Evolutionary conservation across 2,797 vertebrate genomes (phyloP).

Genomic region (Sorex maritimensis): DNA sequence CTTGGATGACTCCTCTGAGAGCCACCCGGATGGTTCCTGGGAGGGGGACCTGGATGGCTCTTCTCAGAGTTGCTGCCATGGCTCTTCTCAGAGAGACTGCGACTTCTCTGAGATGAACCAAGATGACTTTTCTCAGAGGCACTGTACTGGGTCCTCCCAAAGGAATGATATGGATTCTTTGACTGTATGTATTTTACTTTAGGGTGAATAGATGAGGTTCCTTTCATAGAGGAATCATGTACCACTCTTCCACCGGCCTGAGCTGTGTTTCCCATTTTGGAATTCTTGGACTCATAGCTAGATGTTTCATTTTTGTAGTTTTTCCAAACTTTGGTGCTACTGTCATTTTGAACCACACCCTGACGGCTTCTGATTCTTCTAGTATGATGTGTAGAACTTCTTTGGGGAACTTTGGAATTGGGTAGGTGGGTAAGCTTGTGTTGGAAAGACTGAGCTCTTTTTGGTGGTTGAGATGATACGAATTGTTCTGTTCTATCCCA

Average conservation of each 20-base stretch:
- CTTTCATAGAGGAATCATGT: background rate
- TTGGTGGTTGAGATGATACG: conserved; percentile 28
- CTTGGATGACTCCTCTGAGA: rapidly evolving
- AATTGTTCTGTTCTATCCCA: background rate
- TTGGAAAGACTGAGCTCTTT: background rate
- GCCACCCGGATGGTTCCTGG: rapidly evolving
- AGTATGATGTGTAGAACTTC: background rate
- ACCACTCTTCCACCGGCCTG: background rate
- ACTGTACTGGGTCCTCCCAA: background rate
- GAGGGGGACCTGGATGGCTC: rapidly evolving
- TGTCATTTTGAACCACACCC: conserved; percentile 11
- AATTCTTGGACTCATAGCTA: conserved; percentile 37
- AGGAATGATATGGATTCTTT: background rate
- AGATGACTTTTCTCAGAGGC: background rate
- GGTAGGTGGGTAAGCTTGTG: background rate
- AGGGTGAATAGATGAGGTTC: background rate
- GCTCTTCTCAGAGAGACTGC: background rate
- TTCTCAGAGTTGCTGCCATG: background rate
- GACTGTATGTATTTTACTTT: background rate
- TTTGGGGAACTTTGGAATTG: background rate
- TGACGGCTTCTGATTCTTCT: background rate
- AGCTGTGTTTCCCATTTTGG: conserved; percentile 30
- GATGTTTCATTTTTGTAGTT: conserved; percentile 14
- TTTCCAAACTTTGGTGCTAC: conserved; percentile 7
- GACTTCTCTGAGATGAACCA: background rate